Evolutionary conservation across 1,140 invertebrate genomes (phyloP), one percentile per base, ranked within the genome.

Genomic region (Steinernema khuongi): DNA sequence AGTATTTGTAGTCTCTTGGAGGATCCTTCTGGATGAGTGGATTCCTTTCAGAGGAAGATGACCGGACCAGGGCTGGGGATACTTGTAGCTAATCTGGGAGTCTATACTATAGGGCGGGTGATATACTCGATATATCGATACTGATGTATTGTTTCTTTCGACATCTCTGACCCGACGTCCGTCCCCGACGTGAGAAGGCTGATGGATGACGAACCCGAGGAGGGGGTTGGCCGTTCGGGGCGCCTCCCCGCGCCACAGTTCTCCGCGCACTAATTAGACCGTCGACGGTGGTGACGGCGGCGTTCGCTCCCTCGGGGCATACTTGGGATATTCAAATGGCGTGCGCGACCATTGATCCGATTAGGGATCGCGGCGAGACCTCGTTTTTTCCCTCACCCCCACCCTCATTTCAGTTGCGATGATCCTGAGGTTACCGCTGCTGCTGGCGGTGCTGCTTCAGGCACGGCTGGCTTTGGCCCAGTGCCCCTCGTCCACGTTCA

Each of bases 401-500:
- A 22, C 26, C 26, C 26, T 60, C 50, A 60, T 41, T 41, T n/a
- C n/a, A 7, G 50, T 22, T 4, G 26, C 11, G 50, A 60, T 60
- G 50, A 60, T 60, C 19, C 50, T 60, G 14, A 60, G 50, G 50
- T 60, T 60, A 60, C 7, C 50, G 50, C 50, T 60, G 4, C 50
- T 60, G 50, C 4, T 26, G 50, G 50, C 22, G 50, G 11, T 60
- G 11, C 50, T 60, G 7, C 50, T 60, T 2, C 22, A 7, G 7
- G 11, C 28, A 4, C 14, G 17, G n/a, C 28, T 69, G 31, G 7
- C 31, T 7, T 41, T 32, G 60, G 4, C 43, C 4, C 33, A 36
- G 67, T 76, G 74, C 36, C 79, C 79, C 73, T 85, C 89, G 0
- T 91, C 93, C 86, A 91, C 94, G 85, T 93, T 93, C 85, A 91